Percentiles rank a stretch among this genome's conserved stretches.
phyloP scores from a whole-genome alignment of 2,797 vertebrate species.

The Hybognathus amarus region DNA sequence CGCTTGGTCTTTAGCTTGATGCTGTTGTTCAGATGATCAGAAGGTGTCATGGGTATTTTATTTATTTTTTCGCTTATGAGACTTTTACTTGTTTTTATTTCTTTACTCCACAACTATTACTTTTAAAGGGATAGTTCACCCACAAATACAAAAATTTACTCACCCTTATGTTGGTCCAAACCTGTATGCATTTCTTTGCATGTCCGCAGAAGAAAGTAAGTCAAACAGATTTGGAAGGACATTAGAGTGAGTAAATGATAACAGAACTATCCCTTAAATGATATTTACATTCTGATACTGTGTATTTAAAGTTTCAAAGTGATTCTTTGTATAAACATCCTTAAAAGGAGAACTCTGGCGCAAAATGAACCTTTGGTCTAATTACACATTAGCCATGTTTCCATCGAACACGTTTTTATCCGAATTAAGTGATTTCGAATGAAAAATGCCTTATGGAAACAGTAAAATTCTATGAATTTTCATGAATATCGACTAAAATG shows the following conservation, averaged over 20 bases:
- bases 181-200: conserved; percentile 9
- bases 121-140: not conserved
- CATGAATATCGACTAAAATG: too few species aligned
- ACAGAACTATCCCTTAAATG: not conserved
- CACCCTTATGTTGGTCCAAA: not conserved
- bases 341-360: too few species aligned
- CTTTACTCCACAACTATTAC: not conserved
- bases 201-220: not conserved
- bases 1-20: conserved; percentile 26
- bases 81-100: not conserved
- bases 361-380: too few species aligned
- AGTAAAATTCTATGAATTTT: too few species aligned
- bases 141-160: not conserved
- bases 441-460: too few species aligned
- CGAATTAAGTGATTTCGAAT: too few species aligned
- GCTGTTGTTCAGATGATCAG: conserved; percentile 7
- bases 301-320: not conserved
- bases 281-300: not conserved
- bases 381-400: too few species aligned
- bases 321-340: not conserved
- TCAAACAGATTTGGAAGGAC: not conserved
- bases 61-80: not conserved
- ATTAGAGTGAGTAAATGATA: not conserved
- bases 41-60: conserved; percentile 1
- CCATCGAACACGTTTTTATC: too few species aligned